A percentile compares a stretch with the other conserved stretches of the same genome.
phyloP scores from a whole-genome alignment of 2,113 vertebrate species.

The Osmerus eperlanus region DNA sequence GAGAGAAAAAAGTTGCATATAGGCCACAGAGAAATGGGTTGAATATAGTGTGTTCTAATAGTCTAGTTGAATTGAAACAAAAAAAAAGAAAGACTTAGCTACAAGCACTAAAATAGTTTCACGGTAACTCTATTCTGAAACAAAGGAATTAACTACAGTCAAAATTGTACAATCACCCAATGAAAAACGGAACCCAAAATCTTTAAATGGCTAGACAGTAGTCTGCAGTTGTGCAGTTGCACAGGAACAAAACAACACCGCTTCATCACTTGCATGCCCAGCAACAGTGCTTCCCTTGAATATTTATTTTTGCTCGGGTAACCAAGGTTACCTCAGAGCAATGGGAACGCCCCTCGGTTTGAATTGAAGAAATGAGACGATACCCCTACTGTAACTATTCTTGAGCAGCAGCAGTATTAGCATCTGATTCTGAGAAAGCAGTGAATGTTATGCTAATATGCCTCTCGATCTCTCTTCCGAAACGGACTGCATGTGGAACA shows the following conservation, averaged over 20 bases:
- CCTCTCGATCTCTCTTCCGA: conserved; percentile 9
- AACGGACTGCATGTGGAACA: conserved; percentile 23
- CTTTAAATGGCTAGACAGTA: too few relatives aligned
- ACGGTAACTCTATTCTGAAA: too few relatives aligned
- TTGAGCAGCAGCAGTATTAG: conserved; percentile 9
- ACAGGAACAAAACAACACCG: not conserved
- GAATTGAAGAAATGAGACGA: conserved; percentile 9
- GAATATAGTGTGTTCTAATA: too few relatives aligned
- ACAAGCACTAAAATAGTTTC: not conserved
- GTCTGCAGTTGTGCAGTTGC: not conserved
- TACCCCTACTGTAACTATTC: conserved; percentile 18
- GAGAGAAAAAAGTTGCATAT: too few relatives aligned
- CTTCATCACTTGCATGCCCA: not conserved
- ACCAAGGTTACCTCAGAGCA: conserved; percentile 8
- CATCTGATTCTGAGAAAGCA: conserved; percentile 31
- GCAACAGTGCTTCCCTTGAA: not conserved
- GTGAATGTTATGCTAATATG: conserved; percentile 33
- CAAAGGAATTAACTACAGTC: too few relatives aligned
- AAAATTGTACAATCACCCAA: too few relatives aligned
- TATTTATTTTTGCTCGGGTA: not conserved
- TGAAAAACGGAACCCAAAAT: too few relatives aligned
- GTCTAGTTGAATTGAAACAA: not conserved
- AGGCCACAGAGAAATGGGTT: too few relatives aligned
- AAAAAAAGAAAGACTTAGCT: not conserved
- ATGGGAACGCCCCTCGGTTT: not conserved